phyloP scores from a whole-genome alignment of 2,113 vertebrate species.

The Toxotes chatareus region DNA sequence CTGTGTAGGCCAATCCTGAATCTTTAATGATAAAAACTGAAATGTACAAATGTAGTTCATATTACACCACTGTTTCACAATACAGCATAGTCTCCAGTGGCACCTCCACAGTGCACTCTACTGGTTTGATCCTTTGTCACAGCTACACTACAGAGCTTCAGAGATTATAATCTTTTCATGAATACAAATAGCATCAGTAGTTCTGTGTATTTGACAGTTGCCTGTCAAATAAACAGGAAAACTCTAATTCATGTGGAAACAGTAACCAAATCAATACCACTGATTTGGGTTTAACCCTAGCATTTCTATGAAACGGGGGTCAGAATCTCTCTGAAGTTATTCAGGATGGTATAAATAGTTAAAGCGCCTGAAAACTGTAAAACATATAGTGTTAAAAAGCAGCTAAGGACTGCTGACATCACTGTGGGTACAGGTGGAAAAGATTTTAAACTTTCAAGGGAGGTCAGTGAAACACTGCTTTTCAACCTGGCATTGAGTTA shows the following conservation, averaged over 20 bases:
- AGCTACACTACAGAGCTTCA: neutral
- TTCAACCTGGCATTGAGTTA: neutral
- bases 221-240: neutral
- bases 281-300: neutral
- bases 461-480: neutral
- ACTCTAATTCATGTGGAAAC: no score
- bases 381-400: no score
- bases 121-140: slow-evolving; percentile 33
- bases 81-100: neutral
- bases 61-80: neutral
- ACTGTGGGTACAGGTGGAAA: neutral
- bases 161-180: neutral
- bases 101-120: slow-evolving; percentile 27
- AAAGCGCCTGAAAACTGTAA: neutral
- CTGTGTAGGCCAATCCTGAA: neutral
- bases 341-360: neutral
- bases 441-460: neutral
- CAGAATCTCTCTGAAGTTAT: neutral
- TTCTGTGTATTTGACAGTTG: neutral
- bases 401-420: neutral
- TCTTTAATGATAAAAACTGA: neutral
- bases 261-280: no score
- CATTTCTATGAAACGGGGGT: neutral
- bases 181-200: neutral
- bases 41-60: slow-evolving; percentile 9